A percentile compares a stretch with the other conserved stretches of the same genome.
These are phyloP conservation scores for Spatulosminthurus flaviceps DNA, from an alignment of 2,888 invertebrate species.

Conservation along the genomic window DNA sequence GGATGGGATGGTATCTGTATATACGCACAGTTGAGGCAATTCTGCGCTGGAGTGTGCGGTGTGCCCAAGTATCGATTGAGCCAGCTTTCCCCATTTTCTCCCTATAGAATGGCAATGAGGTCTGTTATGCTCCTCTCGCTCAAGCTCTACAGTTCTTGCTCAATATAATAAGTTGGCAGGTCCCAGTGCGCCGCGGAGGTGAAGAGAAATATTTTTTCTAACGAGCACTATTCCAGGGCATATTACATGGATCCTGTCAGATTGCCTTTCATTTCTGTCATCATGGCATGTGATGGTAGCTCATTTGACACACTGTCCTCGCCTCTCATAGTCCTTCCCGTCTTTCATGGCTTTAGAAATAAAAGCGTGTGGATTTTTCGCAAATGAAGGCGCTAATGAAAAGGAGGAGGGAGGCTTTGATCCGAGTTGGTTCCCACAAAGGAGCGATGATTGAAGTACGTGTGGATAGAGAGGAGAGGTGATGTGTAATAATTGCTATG, in stretches of 20 bases:
- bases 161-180: no score
- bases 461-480: no score
- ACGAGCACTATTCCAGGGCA: not conserved
- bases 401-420: no score
- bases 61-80: constrained; percentile 49
- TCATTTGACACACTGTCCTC: no score
- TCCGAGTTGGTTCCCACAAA: no score
- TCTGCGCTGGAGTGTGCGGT: constrained; percentile 39
- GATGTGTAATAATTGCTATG: no score
- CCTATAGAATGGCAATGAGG: constrained; percentile 16
- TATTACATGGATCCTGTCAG: not conserved
- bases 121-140: not conserved
- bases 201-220: constrained; percentile 1
- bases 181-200: not conserved
- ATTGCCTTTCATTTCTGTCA: not conserved
- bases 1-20: no score
- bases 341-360: not conserved
- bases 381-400: not conserved
- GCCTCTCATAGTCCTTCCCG: no score
- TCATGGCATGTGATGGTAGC: no score
- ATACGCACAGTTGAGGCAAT: not conserved
- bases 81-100: constrained; percentile 6
- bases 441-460: no score
- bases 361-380: not conserved
- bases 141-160: constrained; percentile 1